Evolutionary conservation across 2,888 invertebrate species (phyloP).

Genomic region (Heterodera filipjevi): DNA sequence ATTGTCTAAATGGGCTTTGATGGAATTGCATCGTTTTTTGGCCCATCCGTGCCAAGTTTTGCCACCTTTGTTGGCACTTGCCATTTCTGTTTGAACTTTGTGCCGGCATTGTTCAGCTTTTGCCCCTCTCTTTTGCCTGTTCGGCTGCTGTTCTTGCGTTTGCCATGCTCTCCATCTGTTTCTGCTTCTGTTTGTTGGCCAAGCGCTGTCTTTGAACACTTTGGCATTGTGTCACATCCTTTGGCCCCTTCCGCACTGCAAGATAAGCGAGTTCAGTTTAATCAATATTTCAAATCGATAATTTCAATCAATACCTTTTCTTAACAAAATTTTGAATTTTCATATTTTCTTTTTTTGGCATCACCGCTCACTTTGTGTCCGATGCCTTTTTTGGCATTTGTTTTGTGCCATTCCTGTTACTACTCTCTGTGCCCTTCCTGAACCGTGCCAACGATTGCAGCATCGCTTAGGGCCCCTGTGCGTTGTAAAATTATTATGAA

Average conservation of each 20-base stretch:
- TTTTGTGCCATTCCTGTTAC: background rate
- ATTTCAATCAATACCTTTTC: too few species aligned
- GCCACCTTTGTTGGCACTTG: background rate
- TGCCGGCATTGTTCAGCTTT: background rate
- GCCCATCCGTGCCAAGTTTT: background rate
- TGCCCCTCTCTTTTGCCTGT: background rate
- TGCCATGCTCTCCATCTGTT: background rate
- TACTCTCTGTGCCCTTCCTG: too few species aligned
- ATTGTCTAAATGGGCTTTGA: background rate
- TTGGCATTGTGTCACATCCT: background rate
- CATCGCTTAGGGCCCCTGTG: background rate
- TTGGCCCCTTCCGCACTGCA: too few species aligned
- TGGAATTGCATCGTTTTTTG: background rate
- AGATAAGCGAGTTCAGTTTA: too few species aligned
- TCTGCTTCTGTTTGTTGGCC: background rate
- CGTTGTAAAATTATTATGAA: background rate
- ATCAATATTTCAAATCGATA: too few species aligned
- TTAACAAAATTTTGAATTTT: background rate
- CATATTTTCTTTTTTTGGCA: background rate
- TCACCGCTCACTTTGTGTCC: background rate
- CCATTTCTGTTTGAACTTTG: background rate
- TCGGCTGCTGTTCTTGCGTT: background rate
- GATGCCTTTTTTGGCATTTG: background rate
- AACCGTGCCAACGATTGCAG: slow-evolving; percentile 5
- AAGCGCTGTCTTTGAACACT: background rate